Evolutionary conservation across 2,888 invertebrate species (phyloP).

Genomic region (Arctia plantaginis): DNA sequence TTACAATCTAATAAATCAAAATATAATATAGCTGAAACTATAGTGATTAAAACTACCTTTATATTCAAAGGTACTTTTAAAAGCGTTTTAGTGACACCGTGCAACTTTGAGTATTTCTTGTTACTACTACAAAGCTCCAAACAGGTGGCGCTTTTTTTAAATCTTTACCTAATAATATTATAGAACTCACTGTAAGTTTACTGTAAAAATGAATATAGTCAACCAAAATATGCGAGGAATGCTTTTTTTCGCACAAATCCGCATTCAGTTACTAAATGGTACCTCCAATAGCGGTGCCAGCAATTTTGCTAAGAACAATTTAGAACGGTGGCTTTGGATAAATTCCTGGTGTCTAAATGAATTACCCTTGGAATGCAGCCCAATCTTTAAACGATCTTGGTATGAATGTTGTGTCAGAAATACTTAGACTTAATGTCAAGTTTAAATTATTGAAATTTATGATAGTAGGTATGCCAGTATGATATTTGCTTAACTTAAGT

Average conservation of each 20-base stretch:
- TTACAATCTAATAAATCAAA: background rate
- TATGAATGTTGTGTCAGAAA: background rate
- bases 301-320: conserved; percentile 13
- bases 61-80: too few species aligned
- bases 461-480: background rate
- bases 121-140: too few species aligned
- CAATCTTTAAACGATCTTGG: conserved; percentile 29
- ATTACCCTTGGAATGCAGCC: conserved; percentile 24
- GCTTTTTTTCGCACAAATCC: background rate
- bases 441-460: background rate
- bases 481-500: background rate
- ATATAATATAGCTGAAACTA: background rate
- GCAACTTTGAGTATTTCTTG: too few species aligned
- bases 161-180: background rate
- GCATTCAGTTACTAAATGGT: background rate
- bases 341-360: conserved; percentile 6
- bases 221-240: background rate
- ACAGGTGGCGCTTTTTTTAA: too few species aligned
- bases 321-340: conserved; percentile 15
- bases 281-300: conserved; percentile 3
- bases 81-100: too few species aligned
- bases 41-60: background rate
- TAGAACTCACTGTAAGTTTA: background rate
- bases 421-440: background rate
- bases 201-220: too few species aligned